Conservation (phyloP, 2,113 vertebrate species). For the Heterotilapia buettikoferi region DNA sequence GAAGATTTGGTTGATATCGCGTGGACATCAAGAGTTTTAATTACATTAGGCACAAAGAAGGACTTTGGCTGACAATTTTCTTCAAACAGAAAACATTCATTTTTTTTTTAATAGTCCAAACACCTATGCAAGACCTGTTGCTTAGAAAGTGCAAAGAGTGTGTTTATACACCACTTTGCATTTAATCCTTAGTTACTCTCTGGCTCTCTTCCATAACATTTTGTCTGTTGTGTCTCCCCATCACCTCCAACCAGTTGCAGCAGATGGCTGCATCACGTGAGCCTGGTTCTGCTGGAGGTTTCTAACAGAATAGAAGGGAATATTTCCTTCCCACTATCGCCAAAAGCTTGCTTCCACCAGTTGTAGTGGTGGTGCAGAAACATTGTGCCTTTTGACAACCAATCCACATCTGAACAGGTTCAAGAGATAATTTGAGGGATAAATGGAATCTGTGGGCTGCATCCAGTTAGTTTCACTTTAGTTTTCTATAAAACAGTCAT, state of each 20-base stretch:
- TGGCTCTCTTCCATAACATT: accelerated
- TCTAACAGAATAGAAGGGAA: not conserved
- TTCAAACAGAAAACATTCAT: no score
- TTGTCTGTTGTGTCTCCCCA: accelerated
- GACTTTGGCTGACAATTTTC: no score
- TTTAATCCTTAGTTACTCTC: not conserved
- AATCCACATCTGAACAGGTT: not conserved
- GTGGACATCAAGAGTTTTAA: not conserved
- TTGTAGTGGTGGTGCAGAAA: not conserved
- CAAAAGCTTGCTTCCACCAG: not conserved
- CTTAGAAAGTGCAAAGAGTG: not conserved
- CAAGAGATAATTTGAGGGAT: accelerated
- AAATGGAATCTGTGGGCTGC: not conserved
- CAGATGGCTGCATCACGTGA: not conserved
- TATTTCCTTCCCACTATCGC: not conserved
- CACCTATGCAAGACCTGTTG: not conserved
- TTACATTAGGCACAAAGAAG: not conserved
- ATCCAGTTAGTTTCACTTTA: not conserved
- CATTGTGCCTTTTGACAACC: not conserved
- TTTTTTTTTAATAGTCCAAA: not conserved
- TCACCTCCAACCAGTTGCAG: not conserved
- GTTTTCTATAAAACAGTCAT: not conserved
- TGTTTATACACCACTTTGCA: not conserved
- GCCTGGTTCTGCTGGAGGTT: not conserved
- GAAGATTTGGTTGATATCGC: not conserved